Conservation (phyloP, 1,140 invertebrate species). For the Nylanderia fulva region DNA sequence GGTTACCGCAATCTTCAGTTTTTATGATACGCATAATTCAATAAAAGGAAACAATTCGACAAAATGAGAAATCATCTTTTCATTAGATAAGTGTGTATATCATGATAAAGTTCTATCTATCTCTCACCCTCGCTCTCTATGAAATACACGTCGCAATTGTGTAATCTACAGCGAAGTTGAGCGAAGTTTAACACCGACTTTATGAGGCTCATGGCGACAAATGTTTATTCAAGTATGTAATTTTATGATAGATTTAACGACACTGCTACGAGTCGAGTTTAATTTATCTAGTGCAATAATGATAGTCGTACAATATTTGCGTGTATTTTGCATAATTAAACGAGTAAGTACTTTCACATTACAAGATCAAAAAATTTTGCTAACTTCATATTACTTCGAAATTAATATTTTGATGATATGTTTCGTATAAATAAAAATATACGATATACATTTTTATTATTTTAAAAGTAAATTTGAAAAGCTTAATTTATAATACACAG, state of each 20-base stretch:
- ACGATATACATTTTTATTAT: too few species aligned
- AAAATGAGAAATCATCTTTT: neutral
- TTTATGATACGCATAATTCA: neutral
- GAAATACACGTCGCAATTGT: neutral
- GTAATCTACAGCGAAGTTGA: neutral
- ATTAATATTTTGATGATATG: neutral
- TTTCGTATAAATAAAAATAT: neutral
- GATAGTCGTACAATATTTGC: neutral
- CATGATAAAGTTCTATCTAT: neutral
- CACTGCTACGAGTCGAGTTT: neutral
- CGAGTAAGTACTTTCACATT: neutral
- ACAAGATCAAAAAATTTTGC: neutral
- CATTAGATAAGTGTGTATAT: neutral
- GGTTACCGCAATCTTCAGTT: neutral
- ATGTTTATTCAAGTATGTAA: constrained; percentile 34
- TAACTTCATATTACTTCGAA: neutral
- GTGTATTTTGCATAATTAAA: constrained; percentile 20
- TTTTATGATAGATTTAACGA: constrained; percentile 24
- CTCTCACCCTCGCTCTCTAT: neutral
- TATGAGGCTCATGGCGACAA: neutral
- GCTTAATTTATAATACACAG: neutral
- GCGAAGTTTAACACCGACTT: constrained; percentile 4
- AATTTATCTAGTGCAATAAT: constrained; percentile 23
- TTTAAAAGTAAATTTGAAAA: constrained; percentile 1
- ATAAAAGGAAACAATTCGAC: neutral